Conservation (phyloP, 92 coral and sea anemone genomes). For the Isaurus tuberculatus region DNA sequence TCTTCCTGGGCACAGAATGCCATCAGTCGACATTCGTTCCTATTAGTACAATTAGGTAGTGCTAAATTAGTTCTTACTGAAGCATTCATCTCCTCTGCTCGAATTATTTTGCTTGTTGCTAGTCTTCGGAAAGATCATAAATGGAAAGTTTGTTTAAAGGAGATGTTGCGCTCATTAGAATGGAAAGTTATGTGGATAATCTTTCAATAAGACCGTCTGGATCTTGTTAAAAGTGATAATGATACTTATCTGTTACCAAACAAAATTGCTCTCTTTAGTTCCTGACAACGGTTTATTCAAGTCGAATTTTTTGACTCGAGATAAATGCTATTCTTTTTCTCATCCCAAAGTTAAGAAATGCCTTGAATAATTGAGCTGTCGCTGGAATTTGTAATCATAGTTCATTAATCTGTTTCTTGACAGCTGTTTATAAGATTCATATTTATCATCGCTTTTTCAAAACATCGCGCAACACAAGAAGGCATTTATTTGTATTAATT, state of each 20-base stretch:
- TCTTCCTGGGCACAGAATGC: slow-evolving; percentile 15
- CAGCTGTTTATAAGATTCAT: slow-evolving; percentile 36
- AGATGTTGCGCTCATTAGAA: background rate
- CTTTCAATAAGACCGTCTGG: background rate
- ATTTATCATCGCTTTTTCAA: slow-evolving; percentile 25
- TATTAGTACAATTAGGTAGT: background rate
- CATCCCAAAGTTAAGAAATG: background rate
- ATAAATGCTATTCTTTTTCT: background rate
- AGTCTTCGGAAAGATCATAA: background rate
- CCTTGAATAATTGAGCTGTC: slow-evolving; percentile 3
- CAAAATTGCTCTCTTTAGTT: background rate
- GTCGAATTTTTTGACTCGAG: background rate
- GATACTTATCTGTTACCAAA: slow-evolving; percentile 25
- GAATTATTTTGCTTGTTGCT: background rate
- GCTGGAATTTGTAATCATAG: slow-evolving; percentile 15
- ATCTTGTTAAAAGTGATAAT: slow-evolving; percentile 1
- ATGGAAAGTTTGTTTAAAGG: background rate
- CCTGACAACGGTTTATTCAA: background rate
- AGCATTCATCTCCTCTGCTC: slow-evolving; percentile 2
- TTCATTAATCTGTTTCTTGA: slow-evolving; percentile 3
- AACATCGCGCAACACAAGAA: slow-evolving; percentile 15
- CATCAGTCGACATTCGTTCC: background rate
- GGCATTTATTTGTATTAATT: slow-evolving; percentile 20
- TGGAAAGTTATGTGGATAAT: background rate
- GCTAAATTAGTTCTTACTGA: slow-evolving; percentile 6